Conservation (phyloP, 2,888 invertebrate species). For the Lasioglossum morio region DNA sequence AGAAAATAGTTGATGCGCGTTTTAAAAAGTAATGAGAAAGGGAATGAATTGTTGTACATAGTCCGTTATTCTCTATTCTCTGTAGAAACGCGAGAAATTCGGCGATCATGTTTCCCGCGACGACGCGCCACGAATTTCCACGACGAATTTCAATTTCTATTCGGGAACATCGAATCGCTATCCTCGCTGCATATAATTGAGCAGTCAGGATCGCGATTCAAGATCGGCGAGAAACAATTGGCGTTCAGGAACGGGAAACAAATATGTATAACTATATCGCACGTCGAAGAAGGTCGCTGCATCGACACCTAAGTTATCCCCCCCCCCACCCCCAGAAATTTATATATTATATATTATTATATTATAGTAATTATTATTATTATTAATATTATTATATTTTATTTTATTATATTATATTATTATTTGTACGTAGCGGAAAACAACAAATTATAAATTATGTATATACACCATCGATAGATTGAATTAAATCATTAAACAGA, state of each 20-base stretch:
- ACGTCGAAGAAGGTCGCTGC: constrained; percentile 64
- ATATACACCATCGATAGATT: constrained; percentile 75
- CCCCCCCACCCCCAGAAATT: constrained; percentile 47
- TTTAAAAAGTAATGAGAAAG: background rate
- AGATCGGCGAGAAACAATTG: constrained; percentile 35
- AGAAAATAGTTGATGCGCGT: constrained; percentile 22
- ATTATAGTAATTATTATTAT: constrained; percentile 67
- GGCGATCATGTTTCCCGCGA: background rate
- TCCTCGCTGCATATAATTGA: constrained; percentile 54
- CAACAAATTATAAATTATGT: constrained; percentile 81
- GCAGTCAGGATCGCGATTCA: constrained; percentile 28
- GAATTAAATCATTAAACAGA: constrained; percentile 72
- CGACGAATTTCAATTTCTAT: constrained; percentile 26
- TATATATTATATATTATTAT: constrained; percentile 72
- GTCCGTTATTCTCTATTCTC: constrained; percentile 27
- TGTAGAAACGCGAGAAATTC: constrained; percentile 2
- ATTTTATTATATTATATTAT: constrained; percentile 76
- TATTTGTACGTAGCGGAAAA: constrained; percentile 79
- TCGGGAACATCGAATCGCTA: constrained; percentile 19
- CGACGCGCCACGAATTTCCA: background rate
- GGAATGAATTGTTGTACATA: constrained; percentile 62
- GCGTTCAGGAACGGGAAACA: constrained; percentile 27
- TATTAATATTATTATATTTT: constrained; percentile 66
- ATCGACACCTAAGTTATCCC: constrained; percentile 69
- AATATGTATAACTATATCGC: constrained; percentile 49